Evolutionary conservation across 2,797 vertebrate genomes (phyloP), one percentile per base, ranked within the genome.

Genomic region (Amazona ochrocephala): DNA sequence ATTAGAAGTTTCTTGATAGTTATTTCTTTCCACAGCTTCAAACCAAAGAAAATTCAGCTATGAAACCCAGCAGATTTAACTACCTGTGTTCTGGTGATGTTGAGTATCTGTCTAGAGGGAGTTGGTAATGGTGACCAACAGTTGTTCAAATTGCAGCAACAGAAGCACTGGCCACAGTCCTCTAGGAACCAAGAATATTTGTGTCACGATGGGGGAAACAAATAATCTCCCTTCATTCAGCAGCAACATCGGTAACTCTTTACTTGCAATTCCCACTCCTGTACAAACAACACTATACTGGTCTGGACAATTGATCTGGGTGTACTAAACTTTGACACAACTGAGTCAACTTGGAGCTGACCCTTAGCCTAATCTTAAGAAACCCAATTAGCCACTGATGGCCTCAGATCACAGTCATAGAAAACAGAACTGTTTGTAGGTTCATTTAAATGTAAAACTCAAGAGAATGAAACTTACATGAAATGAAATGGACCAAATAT

Each of bases 401-500:
- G 30, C 34, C 24, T 68, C 53, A 73, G 65, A 85, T 91, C 34
- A 94, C 95, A 93, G 71, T 37, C 7, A 64, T 22, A 45, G 60
- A 42, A 87, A 94, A 75, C 0, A 6, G 18, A 81, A 29, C 8
- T 41, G 26, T 72, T 93, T 72, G 61, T 77, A 13, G 10, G 30
- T 91, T 93, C 32, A 68, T 90, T 85, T 93, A 77, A 82, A 93
- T 85, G 14, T 77, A 82, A 87, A 84, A 73, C 64, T 93, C 5
- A 3, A 56, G 41, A 73, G 47, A n/a, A 60, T 83, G 19, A 86
- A 95, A 85, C 34, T 58, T 92, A 87, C 65, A 79, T 87, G 17
- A 92, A 94, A 86, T 76, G 27, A 95, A 95, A 95, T 60, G 92
- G 48, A 90, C 30, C 32, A 93, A 89, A 93, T 89, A 85, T 89